Evolutionary conservation across 2,113 vertebrate species (phyloP), one percentile per base, ranked within the genome.

Genomic region (Nanger granti): DNA sequence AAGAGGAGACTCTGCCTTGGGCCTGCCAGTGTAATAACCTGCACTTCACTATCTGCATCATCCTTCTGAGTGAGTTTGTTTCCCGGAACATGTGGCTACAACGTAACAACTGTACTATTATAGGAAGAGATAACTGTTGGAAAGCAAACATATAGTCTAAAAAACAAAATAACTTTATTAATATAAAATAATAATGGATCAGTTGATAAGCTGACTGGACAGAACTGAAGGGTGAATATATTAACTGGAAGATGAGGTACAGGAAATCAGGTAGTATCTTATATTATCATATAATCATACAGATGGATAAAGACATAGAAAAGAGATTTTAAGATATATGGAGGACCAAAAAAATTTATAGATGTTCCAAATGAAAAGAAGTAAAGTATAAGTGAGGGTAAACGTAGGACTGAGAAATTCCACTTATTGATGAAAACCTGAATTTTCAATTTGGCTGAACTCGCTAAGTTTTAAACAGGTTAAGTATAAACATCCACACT

Each of bases 1-100:
- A 41, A 41, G 20, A 76, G 69, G n/a, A 76, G 3, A 41, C 37
- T 73, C 69, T 76, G 10, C 20, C 37, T 76, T 76, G 69, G 22
- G 0, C 37, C n/a, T 0, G 0, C 20, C 7, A 20, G 20, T 41
- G 2, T 76, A 41, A 41, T 41, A 26, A 41, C 41, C 5, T 41
- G 20, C n/a, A 41, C 69, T 76, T 4, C 69, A 76, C 69, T 41
- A 7, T 76, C 69, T 76, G 37, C 22, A 41, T 41, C 6, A 1
- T 76, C 69, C 69, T 73, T 73, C n/a, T 76, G n/a, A 41, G 69
- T 73, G 69, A 41, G 37, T 76, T 76, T 76, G 69, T 76, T 76
- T 76, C n/a, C 20, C 1, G 0, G n/a, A 76, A 76, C 1, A 1
- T 11, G 20, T 3, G 37, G 69, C 20, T 76, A 41, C 37, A 76